Evolutionary conservation across 2,797 vertebrate genomes (phyloP).

Genomic region (Oryzias sinensis): DNA sequence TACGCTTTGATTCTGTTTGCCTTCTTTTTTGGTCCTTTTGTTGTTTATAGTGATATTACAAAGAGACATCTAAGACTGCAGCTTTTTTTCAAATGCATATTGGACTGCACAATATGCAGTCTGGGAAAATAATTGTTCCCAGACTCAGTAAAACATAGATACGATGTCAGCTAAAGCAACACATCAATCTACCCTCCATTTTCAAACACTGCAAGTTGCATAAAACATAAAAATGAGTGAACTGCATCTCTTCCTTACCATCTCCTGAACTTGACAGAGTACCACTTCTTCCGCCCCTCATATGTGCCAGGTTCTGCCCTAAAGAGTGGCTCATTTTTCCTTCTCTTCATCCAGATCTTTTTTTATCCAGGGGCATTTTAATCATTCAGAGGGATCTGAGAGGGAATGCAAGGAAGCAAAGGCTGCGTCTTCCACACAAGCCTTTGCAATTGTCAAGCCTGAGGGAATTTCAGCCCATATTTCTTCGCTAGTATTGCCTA

Average conservation of each 20-base stretch:
- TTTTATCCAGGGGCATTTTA: conserved; percentile 69
- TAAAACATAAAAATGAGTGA: conserved; percentile 3
- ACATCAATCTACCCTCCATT: too few species aligned
- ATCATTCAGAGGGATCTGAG: conserved; percentile 66
- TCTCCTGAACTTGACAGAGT: conserved; percentile 17
- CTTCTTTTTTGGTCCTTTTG: too few species aligned
- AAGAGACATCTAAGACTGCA: too few species aligned
- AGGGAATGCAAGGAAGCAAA: conserved; percentile 41
- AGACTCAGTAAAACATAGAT: too few species aligned
- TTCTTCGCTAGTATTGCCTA: conserved; percentile 20
- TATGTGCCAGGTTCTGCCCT: conserved; percentile 48
- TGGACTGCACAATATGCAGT: too few species aligned
- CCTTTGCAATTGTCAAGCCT: conserved; percentile 38
- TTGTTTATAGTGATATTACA: too few species aligned
- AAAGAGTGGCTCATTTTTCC: conserved; percentile 46
- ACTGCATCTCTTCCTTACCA: neutral
- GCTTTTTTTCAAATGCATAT: too few species aligned
- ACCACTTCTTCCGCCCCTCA: conserved; percentile 21
- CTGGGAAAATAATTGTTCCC: too few species aligned
- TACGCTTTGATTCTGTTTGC: too few species aligned
- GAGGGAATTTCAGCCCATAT: conserved; percentile 26
- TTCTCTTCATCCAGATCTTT: conserved; percentile 52
- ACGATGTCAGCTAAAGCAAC: too few species aligned
- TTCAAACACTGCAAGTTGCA: too few species aligned
- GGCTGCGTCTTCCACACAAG: conserved; percentile 53